A percentile compares a stretch with the other conserved stretches of the same genome.
phyloP scores from a whole-genome alignment of 2,797 vertebrate genomes.

The Danio jaintianensis region DNA sequence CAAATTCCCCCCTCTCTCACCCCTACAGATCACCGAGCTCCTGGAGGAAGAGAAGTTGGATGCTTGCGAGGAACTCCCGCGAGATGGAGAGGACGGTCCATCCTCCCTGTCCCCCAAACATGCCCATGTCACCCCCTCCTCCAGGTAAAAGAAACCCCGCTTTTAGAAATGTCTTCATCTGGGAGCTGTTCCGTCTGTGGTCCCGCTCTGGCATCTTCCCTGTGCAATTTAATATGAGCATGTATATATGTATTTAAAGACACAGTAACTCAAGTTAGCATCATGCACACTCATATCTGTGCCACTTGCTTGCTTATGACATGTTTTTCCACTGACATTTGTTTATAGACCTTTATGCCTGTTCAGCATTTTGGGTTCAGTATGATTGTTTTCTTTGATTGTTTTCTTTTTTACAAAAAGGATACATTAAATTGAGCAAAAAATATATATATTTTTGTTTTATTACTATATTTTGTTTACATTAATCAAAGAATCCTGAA shows the following conservation, averaged over 20 bases:
- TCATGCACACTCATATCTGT: constrained; percentile 1
- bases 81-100: constrained; percentile 84
- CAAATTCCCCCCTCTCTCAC: neutral
- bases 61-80: constrained; percentile 91
- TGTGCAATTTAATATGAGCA: constrained; percentile 17
- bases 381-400: too few species aligned
- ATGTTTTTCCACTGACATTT: neutral
- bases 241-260: constrained; percentile 5
- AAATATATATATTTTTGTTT: too few species aligned
- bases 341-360: too few species aligned
- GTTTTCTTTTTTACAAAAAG: neutral
- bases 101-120: constrained; percentile 70
- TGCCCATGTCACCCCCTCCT: constrained; percentile 62
- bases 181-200: neutral
- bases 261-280: constrained; percentile 13
- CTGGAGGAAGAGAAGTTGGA: constrained; percentile 93
- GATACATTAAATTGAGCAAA: too few species aligned
- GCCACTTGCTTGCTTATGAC: constrained; percentile 14
- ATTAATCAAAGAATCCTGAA: too few species aligned
- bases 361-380: neutral
- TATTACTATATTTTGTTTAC: too few species aligned
- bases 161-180: constrained; percentile 3
- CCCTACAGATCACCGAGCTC: constrained; percentile 80
- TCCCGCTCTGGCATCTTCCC: neutral
- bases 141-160: constrained; percentile 69